A percentile compares a stretch with the other conserved stretches of the same genome.
Evolutionary conservation across 2,797 vertebrate species (phyloP).

Genomic region (Macropodus opercularis): DNA sequence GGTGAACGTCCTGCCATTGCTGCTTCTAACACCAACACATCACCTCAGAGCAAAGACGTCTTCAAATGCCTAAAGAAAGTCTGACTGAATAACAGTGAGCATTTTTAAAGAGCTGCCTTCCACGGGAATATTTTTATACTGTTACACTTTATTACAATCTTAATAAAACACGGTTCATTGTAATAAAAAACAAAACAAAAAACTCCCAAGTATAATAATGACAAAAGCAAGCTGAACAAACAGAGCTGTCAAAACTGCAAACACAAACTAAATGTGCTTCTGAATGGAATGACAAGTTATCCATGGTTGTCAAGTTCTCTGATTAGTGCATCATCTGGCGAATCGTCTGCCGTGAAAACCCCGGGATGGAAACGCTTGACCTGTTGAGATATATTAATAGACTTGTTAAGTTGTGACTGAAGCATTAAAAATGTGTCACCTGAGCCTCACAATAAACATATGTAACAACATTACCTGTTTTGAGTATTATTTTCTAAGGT

Average conservation of each 20-base stretch:
- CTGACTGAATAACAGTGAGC: conserved; percentile 6
- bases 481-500: too few relatives aligned
- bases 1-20: conserved; percentile 80
- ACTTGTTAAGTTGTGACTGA: background rate
- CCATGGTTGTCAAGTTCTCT: conserved; percentile 36
- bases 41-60: conserved; percentile 83
- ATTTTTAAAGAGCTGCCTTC: background rate
- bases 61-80: conserved; percentile 86
- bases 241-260: conserved; percentile 6
- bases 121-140: background rate
- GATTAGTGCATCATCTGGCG: conserved; percentile 86
- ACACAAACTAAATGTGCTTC: conserved; percentile 7
- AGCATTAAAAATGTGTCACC: too few relatives aligned
- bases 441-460: background rate
- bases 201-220: too few relatives aligned
- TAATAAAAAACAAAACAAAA: conserved; percentile 50
- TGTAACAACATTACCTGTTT: background rate
- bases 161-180: conserved; percentile 79
- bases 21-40: conserved; percentile 30
- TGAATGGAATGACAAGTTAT: conserved; percentile 25
- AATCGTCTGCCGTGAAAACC: conserved; percentile 83
- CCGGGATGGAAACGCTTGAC: conserved; percentile 73
- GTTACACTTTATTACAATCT: conserved; percentile 84
- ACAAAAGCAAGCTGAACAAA: conserved; percentile 58
- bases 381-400: conserved; percentile 53